Percentiles rank a stretch among this genome's conserved stretches.
These are phyloP conservation scores for Lysandra coridon DNA, from an alignment of 2,888 invertebrate species.

Conservation along the genomic window DNA sequence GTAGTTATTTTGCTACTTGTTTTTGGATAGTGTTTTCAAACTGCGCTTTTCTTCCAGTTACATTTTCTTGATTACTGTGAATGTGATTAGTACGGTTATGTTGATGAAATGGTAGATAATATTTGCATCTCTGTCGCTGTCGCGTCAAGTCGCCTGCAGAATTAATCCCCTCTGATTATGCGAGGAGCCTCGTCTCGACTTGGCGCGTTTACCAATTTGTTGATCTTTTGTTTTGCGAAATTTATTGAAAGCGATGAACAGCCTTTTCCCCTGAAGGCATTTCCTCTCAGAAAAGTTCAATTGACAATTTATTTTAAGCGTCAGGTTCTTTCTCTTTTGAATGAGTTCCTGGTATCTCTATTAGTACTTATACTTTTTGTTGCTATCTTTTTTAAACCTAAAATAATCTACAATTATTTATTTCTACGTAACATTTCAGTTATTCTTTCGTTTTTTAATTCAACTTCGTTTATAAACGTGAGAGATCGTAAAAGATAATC, in stretches of 20 bases:
- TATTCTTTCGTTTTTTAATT: not conserved
- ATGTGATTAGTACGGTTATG: not conserved
- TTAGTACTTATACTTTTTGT: not conserved
- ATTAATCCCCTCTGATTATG: not conserved
- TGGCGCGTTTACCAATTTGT: constrained; percentile 17
- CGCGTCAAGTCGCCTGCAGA: constrained; percentile 10
- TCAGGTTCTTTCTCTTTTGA: not conserved
- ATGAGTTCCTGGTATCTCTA: not conserved
- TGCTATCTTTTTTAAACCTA: not conserved
- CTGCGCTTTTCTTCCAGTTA: not conserved
- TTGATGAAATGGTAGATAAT: constrained; percentile 5
- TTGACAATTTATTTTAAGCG: constrained; percentile 5
- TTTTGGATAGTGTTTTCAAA: not conserved
- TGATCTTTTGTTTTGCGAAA: constrained; percentile 19
- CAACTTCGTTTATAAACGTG: not conserved
- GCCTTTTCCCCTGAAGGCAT: not conserved
- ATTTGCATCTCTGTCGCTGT: not conserved
- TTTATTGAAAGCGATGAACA: constrained; percentile 17
- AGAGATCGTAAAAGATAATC: not conserved
- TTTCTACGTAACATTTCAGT: not conserved
- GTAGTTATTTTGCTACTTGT: constrained; percentile 4
- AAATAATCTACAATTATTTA: not conserved
- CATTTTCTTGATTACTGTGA: not conserved
- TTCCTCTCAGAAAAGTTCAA: not conserved
- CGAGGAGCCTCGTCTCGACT: constrained; percentile 3